phyloP scores from a whole-genome alignment of 2,797 vertebrate species.

The Pangasius sanitwongsei region DNA sequence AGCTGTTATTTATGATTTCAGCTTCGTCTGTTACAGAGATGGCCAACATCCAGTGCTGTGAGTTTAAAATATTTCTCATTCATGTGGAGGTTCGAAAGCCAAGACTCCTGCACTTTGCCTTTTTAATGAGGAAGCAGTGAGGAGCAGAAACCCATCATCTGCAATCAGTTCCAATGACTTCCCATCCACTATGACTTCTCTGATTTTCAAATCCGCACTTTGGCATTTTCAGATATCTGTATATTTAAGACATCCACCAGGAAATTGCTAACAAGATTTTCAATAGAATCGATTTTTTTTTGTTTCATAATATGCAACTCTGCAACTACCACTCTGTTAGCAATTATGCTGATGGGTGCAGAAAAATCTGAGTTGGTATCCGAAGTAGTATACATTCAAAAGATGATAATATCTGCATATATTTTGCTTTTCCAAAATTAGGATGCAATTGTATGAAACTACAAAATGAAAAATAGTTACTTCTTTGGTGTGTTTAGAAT shows the following conservation, averaged over 20 bases:
- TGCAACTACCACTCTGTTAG: not conserved
- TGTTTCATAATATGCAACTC: constrained; percentile 2
- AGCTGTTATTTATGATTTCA: not conserved
- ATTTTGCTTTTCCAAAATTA: not conserved
- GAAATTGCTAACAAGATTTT: constrained; percentile 15
- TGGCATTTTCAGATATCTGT: not conserved
- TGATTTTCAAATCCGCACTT: constrained; percentile 22
- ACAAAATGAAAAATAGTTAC: not conserved
- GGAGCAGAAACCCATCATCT: constrained; percentile 18
- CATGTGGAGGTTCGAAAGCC: constrained; percentile 16
- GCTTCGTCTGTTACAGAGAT: not conserved
- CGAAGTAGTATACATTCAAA: not conserved
- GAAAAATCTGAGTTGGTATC: not conserved
- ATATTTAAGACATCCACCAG: not conserved
- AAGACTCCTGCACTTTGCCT: constrained; percentile 4
- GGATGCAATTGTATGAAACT: constrained; percentile 12
- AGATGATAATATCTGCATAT: not conserved
- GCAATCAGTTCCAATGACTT: constrained; percentile 42
- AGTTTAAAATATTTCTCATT: constrained; percentile 17
- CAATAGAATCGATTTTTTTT: not conserved
- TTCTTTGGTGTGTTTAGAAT: not conserved
- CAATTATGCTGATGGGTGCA: constrained; percentile 4
- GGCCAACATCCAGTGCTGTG: not conserved
- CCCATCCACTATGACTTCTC: constrained; percentile 25
- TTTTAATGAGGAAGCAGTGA: constrained; percentile 35